Evolutionary conservation across 2,888 invertebrate genomes (phyloP).

Genomic region (Drosophila peninsularis): DNA sequence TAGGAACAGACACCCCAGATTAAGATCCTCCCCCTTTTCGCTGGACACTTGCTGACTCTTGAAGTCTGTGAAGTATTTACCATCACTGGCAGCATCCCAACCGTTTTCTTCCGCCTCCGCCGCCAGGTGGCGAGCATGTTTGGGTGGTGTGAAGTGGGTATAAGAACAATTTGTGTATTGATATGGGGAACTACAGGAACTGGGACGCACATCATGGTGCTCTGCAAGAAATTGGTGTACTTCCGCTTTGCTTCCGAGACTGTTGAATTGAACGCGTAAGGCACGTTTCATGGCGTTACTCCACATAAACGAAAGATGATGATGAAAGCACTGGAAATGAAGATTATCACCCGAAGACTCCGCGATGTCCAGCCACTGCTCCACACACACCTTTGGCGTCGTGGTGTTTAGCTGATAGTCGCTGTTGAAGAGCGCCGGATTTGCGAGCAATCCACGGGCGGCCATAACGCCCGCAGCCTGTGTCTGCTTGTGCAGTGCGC

Average conservation of each 20-base stretch:
- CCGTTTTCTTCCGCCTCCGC: constrained; percentile 23
- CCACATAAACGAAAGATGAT: constrained; percentile 98
- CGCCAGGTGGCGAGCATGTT: constrained; percentile 44
- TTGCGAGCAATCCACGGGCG: constrained; percentile 94
- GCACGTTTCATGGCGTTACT: constrained; percentile 91
- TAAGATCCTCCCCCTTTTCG: constrained; percentile 52
- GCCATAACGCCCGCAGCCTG: constrained; percentile 95
- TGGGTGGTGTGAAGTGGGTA: constrained; percentile 56
- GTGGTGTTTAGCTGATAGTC: constrained; percentile 25
- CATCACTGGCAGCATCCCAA: constrained; percentile 65
- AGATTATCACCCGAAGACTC: constrained; percentile 87
- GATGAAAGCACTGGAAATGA: constrained; percentile 95
- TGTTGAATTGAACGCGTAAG: constrained; percentile 92
- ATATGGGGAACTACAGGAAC: not conserved
- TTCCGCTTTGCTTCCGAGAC: constrained; percentile 88
- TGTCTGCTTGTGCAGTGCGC: constrained; percentile 88
- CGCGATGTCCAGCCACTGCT: constrained; percentile 92
- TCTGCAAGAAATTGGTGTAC: constrained; percentile 90
- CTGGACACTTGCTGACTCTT: constrained; percentile 48
- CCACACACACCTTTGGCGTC: constrained; percentile 91
- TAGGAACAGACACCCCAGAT: constrained; percentile 69
- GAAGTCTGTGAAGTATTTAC: constrained; percentile 79
- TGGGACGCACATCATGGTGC: constrained; percentile 85
- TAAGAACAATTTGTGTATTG: constrained; percentile 70
- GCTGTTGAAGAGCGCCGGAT: constrained; percentile 93